These are phyloP conservation scores for Dioctria rufipes DNA, from an alignment of 2,888 invertebrate species.

Conservation along the genomic window DNA sequence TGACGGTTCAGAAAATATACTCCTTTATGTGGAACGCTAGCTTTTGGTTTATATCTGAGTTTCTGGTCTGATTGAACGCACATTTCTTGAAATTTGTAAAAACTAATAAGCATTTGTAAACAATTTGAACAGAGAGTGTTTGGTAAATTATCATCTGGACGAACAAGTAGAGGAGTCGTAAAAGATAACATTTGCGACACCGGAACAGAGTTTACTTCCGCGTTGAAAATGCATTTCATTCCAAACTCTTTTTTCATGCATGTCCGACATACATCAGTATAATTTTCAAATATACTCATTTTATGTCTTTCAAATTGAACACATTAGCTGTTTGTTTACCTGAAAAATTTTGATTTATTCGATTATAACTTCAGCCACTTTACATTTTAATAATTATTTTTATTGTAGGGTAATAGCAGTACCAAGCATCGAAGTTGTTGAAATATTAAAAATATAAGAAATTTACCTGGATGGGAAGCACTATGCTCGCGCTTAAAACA, in stretches of 20 bases:
- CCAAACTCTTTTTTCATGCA: neutral
- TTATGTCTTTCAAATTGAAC: no score
- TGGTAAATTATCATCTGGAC: constrained; percentile 58
- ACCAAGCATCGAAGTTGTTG: no score
- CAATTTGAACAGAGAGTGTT: constrained; percentile 58
- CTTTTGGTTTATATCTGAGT: neutral
- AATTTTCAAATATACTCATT: no score
- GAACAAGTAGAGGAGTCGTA: constrained; percentile 7
- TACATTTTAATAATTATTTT: no score
- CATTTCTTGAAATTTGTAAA: constrained; percentile 59
- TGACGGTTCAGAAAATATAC: no score
- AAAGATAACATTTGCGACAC: constrained; percentile 28
- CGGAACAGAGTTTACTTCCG: constrained; percentile 22
- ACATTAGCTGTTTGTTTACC: no score
- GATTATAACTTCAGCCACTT: no score
- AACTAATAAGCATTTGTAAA: constrained; percentile 52
- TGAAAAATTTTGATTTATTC: no score
- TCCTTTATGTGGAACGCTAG: neutral
- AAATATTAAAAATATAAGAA: no score
- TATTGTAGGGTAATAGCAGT: no score
- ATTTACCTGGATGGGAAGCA: no score
- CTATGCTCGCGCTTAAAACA: no score
- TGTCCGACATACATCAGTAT: constrained; percentile 2
- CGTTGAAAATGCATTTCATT: constrained; percentile 16
- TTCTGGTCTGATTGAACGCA: constrained; percentile 58